A percentile compares a stretch with the other conserved stretches of the same genome.
These are phyloP conservation scores for Syrphus vitripennis DNA, from an alignment of 2,888 invertebrate species.

Conservation along the genomic window DNA sequence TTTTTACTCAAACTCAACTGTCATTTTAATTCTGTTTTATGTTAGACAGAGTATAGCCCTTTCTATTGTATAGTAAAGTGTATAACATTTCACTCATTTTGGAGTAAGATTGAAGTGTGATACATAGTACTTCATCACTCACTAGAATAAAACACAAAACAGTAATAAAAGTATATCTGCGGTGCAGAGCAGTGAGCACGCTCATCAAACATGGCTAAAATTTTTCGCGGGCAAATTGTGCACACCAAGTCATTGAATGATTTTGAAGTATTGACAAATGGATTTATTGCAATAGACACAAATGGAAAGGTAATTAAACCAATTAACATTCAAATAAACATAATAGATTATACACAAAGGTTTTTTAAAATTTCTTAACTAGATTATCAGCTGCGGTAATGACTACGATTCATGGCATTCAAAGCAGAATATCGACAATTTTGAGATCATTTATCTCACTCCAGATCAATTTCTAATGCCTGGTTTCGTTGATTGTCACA, in stretches of 20 bases:
- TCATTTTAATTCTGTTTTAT: too few species aligned
- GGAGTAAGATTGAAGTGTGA: too few species aligned
- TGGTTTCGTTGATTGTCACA: constrained; percentile 94
- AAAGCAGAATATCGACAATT: constrained; percentile 19
- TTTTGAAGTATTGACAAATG: constrained; percentile 81
- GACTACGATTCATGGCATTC: constrained; percentile 75
- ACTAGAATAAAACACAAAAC: not conserved
- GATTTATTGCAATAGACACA: constrained; percentile 83
- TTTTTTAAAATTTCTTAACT: not conserved
- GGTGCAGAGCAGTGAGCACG: not conserved
- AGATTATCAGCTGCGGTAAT: constrained; percentile 81
- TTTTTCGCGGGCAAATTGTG: constrained; percentile 80
- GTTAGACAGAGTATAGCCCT: too few species aligned
- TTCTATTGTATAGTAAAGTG: too few species aligned
- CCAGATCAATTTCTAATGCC: constrained; percentile 89
- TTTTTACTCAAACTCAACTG: too few species aligned
- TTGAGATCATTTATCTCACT: constrained; percentile 74
- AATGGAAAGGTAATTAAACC: constrained; percentile 82
- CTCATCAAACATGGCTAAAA: constrained; percentile 74
- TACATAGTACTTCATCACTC: not conserved
- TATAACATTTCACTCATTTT: not conserved
- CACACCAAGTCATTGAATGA: constrained; percentile 79
- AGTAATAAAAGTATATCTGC: not conserved
- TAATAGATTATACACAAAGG: not conserved
- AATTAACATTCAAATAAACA: not conserved